Conservation (phyloP, 2,888 invertebrate species). For the Silvanus unidentatus region DNA sequence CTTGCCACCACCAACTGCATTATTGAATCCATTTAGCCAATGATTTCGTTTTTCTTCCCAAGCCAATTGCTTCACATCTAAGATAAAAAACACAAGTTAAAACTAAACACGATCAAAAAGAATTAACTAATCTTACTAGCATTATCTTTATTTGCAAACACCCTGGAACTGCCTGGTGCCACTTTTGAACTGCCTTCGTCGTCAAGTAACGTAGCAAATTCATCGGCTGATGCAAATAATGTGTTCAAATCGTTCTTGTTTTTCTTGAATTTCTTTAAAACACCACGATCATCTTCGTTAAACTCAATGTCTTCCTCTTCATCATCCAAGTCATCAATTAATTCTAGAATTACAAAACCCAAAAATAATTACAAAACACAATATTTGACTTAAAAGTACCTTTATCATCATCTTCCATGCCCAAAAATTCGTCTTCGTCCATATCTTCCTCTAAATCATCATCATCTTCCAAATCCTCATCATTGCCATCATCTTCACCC, state of each 20-base stretch:
- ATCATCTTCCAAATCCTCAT: constrained; percentile 12
- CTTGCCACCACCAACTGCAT: constrained; percentile 26
- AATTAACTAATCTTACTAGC: constrained; percentile 55
- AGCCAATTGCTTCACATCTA: constrained; percentile 64
- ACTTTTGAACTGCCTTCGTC: constrained; percentile 62
- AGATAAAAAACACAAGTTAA: constrained; percentile 21
- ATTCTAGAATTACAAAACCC: constrained; percentile 27
- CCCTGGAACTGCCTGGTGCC: constrained; percentile 60
- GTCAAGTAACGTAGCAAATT: constrained; percentile 83
- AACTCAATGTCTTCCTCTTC: constrained; percentile 45
- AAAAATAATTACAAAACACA: constrained; percentile 12
- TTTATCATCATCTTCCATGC: constrained; percentile 36
- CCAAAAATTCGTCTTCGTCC: constrained; percentile 17
- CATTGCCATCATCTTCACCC: no score
- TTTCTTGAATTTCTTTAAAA: constrained; percentile 13
- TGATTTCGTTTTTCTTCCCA: constrained; percentile 72
- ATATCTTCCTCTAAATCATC: constrained; percentile 19
- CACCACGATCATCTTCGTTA: constrained; percentile 32
- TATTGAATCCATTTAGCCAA: constrained; percentile 57
- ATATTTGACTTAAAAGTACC: constrained; percentile 30
- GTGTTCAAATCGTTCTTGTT: constrained; percentile 51
- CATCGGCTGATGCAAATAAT: constrained; percentile 78
- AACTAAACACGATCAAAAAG: constrained; percentile 7
- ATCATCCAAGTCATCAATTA: constrained; percentile 36
- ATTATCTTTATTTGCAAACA: constrained; percentile 69